phyloP scores from a whole-genome alignment of 2,888 invertebrate genomes.

The Lycaena phlaeas region DNA sequence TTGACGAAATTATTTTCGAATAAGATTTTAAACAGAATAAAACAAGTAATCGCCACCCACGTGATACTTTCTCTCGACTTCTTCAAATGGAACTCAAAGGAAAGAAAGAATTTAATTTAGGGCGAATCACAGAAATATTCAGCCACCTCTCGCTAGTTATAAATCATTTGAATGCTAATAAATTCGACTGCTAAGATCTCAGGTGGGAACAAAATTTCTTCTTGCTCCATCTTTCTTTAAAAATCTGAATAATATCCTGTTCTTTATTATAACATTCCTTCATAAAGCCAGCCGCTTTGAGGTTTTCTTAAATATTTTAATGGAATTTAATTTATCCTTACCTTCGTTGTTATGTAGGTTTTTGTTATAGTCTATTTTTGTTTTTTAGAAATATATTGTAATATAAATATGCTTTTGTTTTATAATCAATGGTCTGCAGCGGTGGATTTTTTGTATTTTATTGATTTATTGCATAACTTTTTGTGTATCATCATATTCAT shows the following conservation, averaged over 20 bases:
- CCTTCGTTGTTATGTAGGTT: conserved; percentile 5
- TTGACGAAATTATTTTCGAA: too few relatives aligned
- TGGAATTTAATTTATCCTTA: conserved; percentile 58
- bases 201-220: conserved; percentile 64
- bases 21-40: too few relatives aligned
- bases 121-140: conserved; percentile 71
- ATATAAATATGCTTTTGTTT: too few relatives aligned
- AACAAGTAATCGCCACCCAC: too few relatives aligned
- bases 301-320: conserved; percentile 62
- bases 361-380: too few relatives aligned
- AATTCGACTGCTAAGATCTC: conserved; percentile 60
- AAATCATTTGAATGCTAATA: conserved; percentile 74
- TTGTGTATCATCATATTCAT: too few relatives aligned
- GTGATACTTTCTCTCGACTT: conserved; percentile 33
- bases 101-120: conserved; percentile 72
- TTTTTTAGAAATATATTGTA: too few relatives aligned
- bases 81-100: conserved; percentile 70
- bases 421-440: too few relatives aligned
- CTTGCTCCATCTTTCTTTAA: conserved; percentile 63
- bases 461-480: too few relatives aligned
- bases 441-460: too few relatives aligned
- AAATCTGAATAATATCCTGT: conserved; percentile 64
- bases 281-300: conserved; percentile 59
- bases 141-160: conserved; percentile 70
- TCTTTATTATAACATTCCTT: conserved; percentile 67